Evolutionary conservation across 2,888 invertebrate genomes (phyloP), one percentile per base, ranked within the genome.

Genomic region (Megaustenia siamemsis): DNA sequence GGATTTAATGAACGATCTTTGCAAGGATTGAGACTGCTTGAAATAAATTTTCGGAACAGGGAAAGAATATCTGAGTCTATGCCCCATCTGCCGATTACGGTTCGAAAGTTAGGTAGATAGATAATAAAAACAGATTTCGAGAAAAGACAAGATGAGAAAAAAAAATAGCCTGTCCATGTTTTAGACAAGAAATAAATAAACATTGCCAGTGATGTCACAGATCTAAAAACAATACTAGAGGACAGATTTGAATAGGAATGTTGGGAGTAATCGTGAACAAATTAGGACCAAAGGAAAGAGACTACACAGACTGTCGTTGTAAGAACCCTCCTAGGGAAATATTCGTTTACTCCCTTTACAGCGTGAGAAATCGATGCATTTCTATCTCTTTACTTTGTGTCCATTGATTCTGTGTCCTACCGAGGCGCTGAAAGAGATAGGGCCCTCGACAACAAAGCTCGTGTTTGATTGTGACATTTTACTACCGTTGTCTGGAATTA

Each of bases 351-450:
- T 1, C 12, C 63, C 10, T 15, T 12, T n/a, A n/a, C n/a, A n/a
- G n/a, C n/a, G n/a, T n/a, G 28, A 63, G 28, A 63, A 71, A 71
- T 71, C 71, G 71, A 71, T 71, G n/a, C 4, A 40, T 12, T n/a
- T 43, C 24, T 71, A 12, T 71, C 4, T 2, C 45, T 71, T 43
- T 71, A 71, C 8, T 71, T 43, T n/a, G n/a, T 45, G 71, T 45
- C 43, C 40, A 71, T 71, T 71, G 71, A 71, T 71, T 69, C 40
- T 40, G 40, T 40, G 40, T 71, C 71, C n/a, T 40, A 71, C 71
- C 45, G 43, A n/a, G 43, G 5, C 28, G n/a, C n/a, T 71, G 71
- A 71, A n/a, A 71, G 8, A 43, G n/a, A 71, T 71, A 71, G 43
- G 71, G 71, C 43, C 24, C 71, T 71, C n/a, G 43, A 71, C n/a